Base-by-base conservation (phyloP, 1,140 invertebrate species). In the Drosophila melanica region DNA sequence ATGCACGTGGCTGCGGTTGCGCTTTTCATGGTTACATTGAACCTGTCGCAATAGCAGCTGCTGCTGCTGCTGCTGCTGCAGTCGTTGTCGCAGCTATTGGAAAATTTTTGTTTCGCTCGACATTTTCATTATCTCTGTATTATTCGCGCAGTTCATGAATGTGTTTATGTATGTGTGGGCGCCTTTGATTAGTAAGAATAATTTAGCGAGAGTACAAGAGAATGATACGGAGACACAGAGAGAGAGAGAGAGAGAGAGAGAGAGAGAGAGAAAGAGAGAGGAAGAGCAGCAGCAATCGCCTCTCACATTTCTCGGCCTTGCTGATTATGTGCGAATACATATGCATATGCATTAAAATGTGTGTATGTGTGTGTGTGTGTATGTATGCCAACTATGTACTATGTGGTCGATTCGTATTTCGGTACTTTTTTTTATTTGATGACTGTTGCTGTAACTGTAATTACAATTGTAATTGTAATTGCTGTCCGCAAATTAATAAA, bases 11-110 rank as follows among this genome's bases (percentile, higher is more conserved):
- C 27, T 8, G 35, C 45, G 16, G 65, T 59, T 75, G 64, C 78
- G 66, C 63, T 72, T 79, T 86, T 87, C 67, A 86, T 87, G 79
- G 75, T 71, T 87, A 77, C 76, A 82, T 87, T 86, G 84, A 86
- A 86, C 82, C 75, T 75, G 66, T 66, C 75, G 57, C 70, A 73
- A 47, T 54, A 11, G 16, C 16, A 12, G 27, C 27, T 27, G 27
- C 27, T 27, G 4, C 27, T 27, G 27, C 27, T 6, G 5, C 6
- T 6, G 54, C 65, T 54, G 69, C 35, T 37, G 18, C 35, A 18
- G 42, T 51, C 54, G 37, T 3, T 14, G 30, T 58, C 48, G 65
- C 60, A 47, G 70, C 58, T 70, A 66, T 86, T 76, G 82, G 79
- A 86, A 87, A 86, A 86, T 86, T 76, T 85, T 77, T 82, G 65